Conservation (phyloP, 2,797 vertebrate species). For the Huso huso region DNA sequence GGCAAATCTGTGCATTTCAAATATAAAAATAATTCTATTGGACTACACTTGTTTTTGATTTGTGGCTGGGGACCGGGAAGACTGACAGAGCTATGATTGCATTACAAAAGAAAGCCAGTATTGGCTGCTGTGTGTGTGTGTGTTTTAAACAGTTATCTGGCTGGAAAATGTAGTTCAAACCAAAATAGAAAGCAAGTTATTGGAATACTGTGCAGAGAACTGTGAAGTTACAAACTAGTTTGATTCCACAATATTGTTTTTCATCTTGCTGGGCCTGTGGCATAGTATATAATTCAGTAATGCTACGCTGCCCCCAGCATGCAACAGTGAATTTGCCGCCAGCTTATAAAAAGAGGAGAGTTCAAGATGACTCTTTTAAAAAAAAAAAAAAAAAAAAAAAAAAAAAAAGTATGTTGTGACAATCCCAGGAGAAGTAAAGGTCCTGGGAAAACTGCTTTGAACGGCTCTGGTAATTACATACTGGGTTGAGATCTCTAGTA, state of each 20-base stretch:
- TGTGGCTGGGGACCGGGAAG: neutral
- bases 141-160: neutral
- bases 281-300: slow-evolving; percentile 23
- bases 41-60: neutral
- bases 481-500: too few relatives aligned
- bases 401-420: too few relatives aligned
- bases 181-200: slow-evolving; percentile 1
- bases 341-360: too few relatives aligned
- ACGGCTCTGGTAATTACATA: too few relatives aligned
- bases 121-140: neutral
- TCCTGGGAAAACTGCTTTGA: too few relatives aligned
- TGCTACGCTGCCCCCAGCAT: slow-evolving; percentile 21
- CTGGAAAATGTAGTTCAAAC: slow-evolving; percentile 1
- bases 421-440: too few relatives aligned
- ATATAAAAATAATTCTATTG: slow-evolving; percentile 49
- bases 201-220: neutral
- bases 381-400: too few relatives aligned
- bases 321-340: too few relatives aligned
- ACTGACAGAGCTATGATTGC: neutral
- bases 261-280: slow-evolving; percentile 24
- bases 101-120: neutral
- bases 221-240: slow-evolving; percentile 8
- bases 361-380: too few relatives aligned
- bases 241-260: slow-evolving; percentile 26
- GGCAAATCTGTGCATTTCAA: slow-evolving; percentile 36